Conservation (phyloP, 2,113 vertebrate species). For the Hippocampus barbouri region DNA sequence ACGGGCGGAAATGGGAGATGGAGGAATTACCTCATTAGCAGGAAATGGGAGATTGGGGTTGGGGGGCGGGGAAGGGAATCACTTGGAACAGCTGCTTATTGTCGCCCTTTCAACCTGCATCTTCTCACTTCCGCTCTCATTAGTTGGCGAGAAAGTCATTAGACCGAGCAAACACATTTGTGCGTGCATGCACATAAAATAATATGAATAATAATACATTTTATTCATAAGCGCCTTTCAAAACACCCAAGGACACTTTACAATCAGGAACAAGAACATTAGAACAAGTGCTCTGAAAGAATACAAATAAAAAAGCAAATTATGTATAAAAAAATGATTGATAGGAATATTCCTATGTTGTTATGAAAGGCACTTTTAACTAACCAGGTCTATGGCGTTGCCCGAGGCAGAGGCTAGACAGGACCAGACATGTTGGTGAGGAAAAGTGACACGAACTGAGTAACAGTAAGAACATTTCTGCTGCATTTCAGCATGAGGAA, state of each 20-base stretch:
- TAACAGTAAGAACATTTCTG: neutral
- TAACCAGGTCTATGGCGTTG: neutral
- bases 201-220: too few relatives aligned
- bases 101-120: neutral
- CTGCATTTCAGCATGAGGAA: neutral
- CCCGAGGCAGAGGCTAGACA: neutral
- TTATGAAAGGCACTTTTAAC: slow-evolving; percentile 27
- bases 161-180: slow-evolving; percentile 24
- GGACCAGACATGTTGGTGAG: neutral
- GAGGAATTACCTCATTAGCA: slow-evolving; percentile 6
- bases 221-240: too few relatives aligned
- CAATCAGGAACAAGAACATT: too few relatives aligned
- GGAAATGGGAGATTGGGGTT: slow-evolving; percentile 7
- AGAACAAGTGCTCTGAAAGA: neutral
- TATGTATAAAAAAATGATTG: slow-evolving; percentile 1
- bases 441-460: neutral
- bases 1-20: slow-evolving; percentile 22
- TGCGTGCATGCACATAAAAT: neutral
- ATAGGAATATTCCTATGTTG: slow-evolving; percentile 21
- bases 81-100: slow-evolving; percentile 21
- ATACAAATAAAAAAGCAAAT: slow-evolving; percentile 8
- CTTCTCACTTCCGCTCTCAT: slow-evolving; percentile 8
- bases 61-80: neutral
- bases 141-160: slow-evolving; percentile 34
- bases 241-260: too few relatives aligned